Evolutionary conservation across 2,888 invertebrate species (phyloP), one percentile per base, ranked within the genome.

Genomic region (Notodonta dromedarius): DNA sequence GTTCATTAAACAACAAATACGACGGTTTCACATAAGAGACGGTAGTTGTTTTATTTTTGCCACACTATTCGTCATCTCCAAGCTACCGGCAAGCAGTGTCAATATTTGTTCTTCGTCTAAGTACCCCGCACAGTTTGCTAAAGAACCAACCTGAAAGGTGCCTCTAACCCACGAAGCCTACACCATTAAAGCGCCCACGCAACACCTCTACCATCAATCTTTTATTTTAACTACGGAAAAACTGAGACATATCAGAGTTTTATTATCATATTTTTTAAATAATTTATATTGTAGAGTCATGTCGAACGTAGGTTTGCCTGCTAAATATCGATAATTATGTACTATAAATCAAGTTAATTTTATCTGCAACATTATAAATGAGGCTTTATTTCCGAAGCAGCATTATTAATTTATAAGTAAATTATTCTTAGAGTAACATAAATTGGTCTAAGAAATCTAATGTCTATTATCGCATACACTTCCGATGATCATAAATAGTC

Each of bases 51-150:
- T 69, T 70, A 73, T 75, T 77, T 77, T 72, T 57, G 69, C 70
- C 53, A 70, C 71, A 71, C 66, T 65, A 71, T 73, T 73, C 70
- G 69, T 75, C 72, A 75, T 64, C 69, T 66, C 62, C 56, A 54
- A 42, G 67, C 71, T 74, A 61, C 73, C 69, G 69, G 68, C 69
- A 75, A 80, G 72, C 73, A 66, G 63, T 72, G 83, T 83, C 84
- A 89, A 89, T 89, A 87, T 90, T 85, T 79, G 71, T 73, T 66
- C 57, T 68, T 63, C 24, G 72, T 60, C 71, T 77, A 51, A 67
- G 68, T 70, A 69, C 66, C 57, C 60, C 63, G 58, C 58, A 71
- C 62, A 65, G 64, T 70, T 76, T 69, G 55, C 74, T 59, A 56
- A 65, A 66, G 71, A 76, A 73, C 61, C 74, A 79, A 84, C 82